Conservation (phyloP, 1,140 invertebrate genomes). For the Ips typographus region DNA sequence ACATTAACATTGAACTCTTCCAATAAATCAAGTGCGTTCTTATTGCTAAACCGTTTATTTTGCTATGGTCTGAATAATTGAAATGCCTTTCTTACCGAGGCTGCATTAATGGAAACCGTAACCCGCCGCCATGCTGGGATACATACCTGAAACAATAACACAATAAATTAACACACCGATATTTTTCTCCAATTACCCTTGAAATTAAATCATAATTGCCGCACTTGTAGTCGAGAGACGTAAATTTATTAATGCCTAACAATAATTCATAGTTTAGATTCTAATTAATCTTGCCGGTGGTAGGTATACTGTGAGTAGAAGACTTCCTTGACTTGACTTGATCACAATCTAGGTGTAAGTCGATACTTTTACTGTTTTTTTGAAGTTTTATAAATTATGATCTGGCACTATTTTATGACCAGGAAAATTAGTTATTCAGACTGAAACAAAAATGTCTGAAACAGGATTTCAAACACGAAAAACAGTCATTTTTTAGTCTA, state of each 20-base stretch:
- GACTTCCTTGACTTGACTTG: background rate
- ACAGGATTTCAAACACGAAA: too few relatives aligned
- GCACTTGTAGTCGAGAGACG: background rate
- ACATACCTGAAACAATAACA: constrained; percentile 25
- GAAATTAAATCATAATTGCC: constrained; percentile 16
- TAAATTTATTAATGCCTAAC: constrained; percentile 1
- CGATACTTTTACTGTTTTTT: background rate
- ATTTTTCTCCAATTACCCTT: constrained; percentile 8
- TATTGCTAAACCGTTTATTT: too few relatives aligned
- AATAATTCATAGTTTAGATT: constrained; percentile 12
- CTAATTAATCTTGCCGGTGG: constrained; percentile 3
- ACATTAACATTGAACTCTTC: too few relatives aligned
- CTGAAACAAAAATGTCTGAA: too few relatives aligned
- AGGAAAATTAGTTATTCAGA: too few relatives aligned
- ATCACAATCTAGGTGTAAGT: background rate
- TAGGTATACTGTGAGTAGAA: background rate
- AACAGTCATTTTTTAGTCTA: too few relatives aligned
- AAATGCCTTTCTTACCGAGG: background rate
- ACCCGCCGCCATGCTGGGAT: constrained; percentile 3
- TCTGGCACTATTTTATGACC: too few relatives aligned
- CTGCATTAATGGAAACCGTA: background rate
- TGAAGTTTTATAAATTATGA: too few relatives aligned
- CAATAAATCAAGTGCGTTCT: too few relatives aligned
- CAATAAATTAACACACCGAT: constrained; percentile 7
- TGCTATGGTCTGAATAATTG: background rate